A percentile compares a stretch with the other conserved stretches of the same genome.
Evolutionary conservation across 2,797 vertebrate genomes (phyloP).

Genomic region (Trachurus trachurus): DNA sequence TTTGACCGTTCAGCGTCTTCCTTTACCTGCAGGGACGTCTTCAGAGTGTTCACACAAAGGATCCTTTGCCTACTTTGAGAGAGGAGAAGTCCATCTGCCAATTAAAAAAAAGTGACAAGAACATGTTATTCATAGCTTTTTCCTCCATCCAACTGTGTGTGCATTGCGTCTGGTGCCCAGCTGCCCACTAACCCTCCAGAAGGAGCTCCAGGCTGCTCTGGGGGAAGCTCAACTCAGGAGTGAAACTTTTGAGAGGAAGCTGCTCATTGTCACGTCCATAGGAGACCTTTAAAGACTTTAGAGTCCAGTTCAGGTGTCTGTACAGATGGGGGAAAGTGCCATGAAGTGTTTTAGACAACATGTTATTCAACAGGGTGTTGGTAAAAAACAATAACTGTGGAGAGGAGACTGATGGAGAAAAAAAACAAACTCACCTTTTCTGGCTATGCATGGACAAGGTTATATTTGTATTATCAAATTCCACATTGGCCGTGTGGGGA

Average conservation of each 20-base stretch:
- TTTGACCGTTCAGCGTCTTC: not conserved
- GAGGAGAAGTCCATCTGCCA: constrained; percentile 93
- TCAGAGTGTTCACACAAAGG: constrained; percentile 93
- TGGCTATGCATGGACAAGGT: constrained; percentile 98
- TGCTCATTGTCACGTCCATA: constrained; percentile 91
- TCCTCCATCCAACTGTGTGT: constrained; percentile 8
- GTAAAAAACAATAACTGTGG: not conserved
- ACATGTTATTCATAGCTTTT: constrained; percentile 30
- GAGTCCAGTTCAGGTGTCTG: constrained; percentile 96
- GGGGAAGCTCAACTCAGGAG: constrained; percentile 90
- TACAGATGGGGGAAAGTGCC: not conserved
- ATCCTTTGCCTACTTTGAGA: constrained; percentile 98
- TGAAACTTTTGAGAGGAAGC: constrained; percentile 91
- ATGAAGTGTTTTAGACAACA: constrained; percentile 16
- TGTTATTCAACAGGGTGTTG: not conserved
- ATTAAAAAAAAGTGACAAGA: not conserved
- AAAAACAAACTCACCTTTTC: constrained; percentile 88
- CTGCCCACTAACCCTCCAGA: constrained; percentile 89
- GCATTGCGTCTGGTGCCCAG: constrained; percentile 1
- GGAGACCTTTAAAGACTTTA: constrained; percentile 92
- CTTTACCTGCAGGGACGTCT: constrained; percentile 90
- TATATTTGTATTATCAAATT: constrained; percentile 93
- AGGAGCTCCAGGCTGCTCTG: constrained; percentile 93
- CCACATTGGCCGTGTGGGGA: constrained; percentile 90
- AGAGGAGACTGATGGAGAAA: not conserved